Percentiles rank a stretch among this genome's conserved stretches.
These are phyloP conservation scores for Acanthochromis polyacanthus DNA, from an alignment of 2,113 vertebrate genomes.

Conservation along the genomic window DNA sequence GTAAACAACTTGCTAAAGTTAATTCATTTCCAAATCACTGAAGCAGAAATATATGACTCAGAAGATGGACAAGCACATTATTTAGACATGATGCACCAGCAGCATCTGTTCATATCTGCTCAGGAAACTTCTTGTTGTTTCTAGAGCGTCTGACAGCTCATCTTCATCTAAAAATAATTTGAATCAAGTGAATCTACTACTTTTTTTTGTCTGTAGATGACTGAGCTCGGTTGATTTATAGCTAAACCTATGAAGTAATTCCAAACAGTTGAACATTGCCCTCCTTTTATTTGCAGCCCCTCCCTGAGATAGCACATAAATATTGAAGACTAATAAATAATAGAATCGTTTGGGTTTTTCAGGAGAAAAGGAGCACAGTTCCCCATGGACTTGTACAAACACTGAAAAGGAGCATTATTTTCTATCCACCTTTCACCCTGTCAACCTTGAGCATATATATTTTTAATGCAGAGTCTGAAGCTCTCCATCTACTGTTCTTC, in stretches of 20 bases:
- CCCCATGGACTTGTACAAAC: not conserved
- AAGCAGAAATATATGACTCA: conserved; percentile 24
- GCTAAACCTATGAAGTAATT: no score
- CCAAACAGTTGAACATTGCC: no score
- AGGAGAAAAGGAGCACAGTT: not conserved
- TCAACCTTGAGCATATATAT: no score
- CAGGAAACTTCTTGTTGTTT: conserved; percentile 9
- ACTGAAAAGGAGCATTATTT: no score
- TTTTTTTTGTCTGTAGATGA: not conserved
- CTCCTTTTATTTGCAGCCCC: not conserved
- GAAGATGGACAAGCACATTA: conserved; percentile 31
- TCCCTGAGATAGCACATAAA: conserved; percentile 14
- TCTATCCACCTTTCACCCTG: no score
- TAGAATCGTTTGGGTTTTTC: conserved; percentile 14
- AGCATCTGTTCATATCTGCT: conserved; percentile 47
- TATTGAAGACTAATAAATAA: conserved; percentile 30
- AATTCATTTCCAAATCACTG: not conserved
- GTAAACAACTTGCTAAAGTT: not conserved
- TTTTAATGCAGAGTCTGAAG: no score
- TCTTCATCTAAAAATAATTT: not conserved
- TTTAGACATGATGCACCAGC: conserved; percentile 12
- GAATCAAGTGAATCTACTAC: not conserved
- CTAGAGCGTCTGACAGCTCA: conserved; percentile 8
- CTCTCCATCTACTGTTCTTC: not conserved
- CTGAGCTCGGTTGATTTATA: not conserved